Evolutionary conservation across 2,797 vertebrate genomes (phyloP), one percentile per base, ranked within the genome.

Genomic region (Percopsis omiscomaycus): DNA sequence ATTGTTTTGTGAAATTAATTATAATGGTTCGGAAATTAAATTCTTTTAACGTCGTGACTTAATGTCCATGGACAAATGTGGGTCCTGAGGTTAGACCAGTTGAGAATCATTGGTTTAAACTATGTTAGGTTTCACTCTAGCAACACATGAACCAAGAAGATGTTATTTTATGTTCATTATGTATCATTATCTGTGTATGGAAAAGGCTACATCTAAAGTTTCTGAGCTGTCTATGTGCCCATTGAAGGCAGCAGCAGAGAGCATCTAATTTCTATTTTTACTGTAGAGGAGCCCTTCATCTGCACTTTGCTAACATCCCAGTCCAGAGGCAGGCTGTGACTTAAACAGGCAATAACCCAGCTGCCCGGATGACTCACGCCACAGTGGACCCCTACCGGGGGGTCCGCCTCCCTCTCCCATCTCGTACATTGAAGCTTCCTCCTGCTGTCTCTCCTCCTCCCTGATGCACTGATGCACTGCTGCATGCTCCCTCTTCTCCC

Each of bases 361-460:
- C 66, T 76, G 77, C 73, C 77, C 55, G 54, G 71, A 80, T 79
- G 81, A 85, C 61, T 86, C 82, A 84, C 61, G 71, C 66, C 66
- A 69, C 55, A 67, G 69, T 68, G 68, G 15, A 74, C 78, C 72
- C 75, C 79, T 14, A 13, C 44, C 68, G 72, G 58, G 59, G 54
- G 59, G 66, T 55, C 16, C 10, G 45, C 66, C 63, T 61, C 64
- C 57, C 60, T 51, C 50, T 55, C 45, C 61, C 64, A 54, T 16
- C 52, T 68, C 70, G 53, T 73, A 60, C 64, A 52, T 72, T 29
- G 65, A 57, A 60, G 22, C 61, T 68, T 61, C 61, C 51, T 64
- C 66, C 52, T 4, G 22, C 66, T 69, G 56, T 64, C 59, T 80
- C 62, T 44, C 52, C 55, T 64, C 48, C 58, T 66, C 42, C 55